Base-by-base conservation (phyloP, 2,797 vertebrate species). In the Acropternis orthonyx region DNA sequence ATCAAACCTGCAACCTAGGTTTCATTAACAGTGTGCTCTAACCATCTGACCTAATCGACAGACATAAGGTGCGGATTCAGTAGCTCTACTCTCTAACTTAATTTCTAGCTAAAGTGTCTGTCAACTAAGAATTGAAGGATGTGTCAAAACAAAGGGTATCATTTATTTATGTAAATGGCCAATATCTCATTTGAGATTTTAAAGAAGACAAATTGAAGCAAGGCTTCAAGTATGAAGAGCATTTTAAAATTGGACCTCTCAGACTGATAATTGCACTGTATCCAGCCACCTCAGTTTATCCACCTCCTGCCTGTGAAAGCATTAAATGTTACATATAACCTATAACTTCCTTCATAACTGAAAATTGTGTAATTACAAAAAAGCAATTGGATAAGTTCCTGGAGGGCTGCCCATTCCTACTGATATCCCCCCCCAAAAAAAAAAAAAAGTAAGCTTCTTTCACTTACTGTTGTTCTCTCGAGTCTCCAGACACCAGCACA, bases 401-500 rank as follows among this genome's bases (percentile, higher is more conserved):
- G 18, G 32, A 9, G 11, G 32, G 6, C 5, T 82, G 8, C 12
- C 5, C 28, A 18, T 18, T 59, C 10, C 8, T 73, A 15, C 1
- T 44, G 26, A 34, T 69, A 17, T 71, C 19, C 16, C 39, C n/a
- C n/a, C n/a, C n/a, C n/a, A n/a, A n/a, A n/a, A n/a, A 14, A n/a
- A 66, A 75, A 32, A 12, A n/a, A 7, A 32, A 55, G 3, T 12
- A 73, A 75, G 12, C 30, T 75, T 75, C 17, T 81, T 82, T 73
- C 15, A 17, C 34, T 79, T 76, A 8, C 11, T 61, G 4, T 66
- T 76, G 4, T 48, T 26, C 12, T 67, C 44, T 30, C 0, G 0
- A 55, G 23, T 61, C 21, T 79, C 28, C 23, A 41, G 17, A 55
- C 8, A 77, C 6, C 36, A 83, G 24, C 43, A 80, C 30, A 43